Conservation (phyloP, 1,140 invertebrate genomes). For the Lasaia peninsularis region DNA sequence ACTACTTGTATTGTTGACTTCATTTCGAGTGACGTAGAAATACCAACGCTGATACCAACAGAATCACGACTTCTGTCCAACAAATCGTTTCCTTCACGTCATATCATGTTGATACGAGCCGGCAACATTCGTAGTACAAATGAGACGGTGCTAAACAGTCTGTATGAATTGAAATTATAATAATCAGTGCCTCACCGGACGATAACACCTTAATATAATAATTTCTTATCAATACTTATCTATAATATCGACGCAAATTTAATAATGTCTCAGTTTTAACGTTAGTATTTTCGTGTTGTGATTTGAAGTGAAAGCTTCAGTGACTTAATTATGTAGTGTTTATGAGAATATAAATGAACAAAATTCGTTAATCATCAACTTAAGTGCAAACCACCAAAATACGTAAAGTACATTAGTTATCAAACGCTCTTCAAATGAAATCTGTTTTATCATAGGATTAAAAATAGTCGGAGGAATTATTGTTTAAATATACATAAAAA, state of each 20-base stretch:
- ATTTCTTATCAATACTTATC: slow-evolving; percentile 44
- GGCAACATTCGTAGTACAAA: not conserved
- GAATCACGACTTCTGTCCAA: not conserved
- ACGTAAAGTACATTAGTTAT: slow-evolving; percentile 8
- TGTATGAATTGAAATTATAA: slow-evolving; percentile 20
- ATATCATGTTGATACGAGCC: not conserved
- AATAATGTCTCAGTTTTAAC: slow-evolving; percentile 32
- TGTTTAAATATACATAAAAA: not conserved
- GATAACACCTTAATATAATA: slow-evolving; percentile 43
- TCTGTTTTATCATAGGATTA: slow-evolving; percentile 9
- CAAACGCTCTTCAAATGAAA: slow-evolving; percentile 2
- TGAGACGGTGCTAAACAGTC: not conserved
- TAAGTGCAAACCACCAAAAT: not conserved
- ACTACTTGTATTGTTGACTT: not conserved
- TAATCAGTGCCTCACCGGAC: slow-evolving; percentile 44
- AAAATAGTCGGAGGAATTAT: not conserved
- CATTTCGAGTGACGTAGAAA: not conserved
- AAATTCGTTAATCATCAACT: not conserved
- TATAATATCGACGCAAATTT: slow-evolving; percentile 33
- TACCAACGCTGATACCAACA: not conserved
- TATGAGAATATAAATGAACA: not conserved
- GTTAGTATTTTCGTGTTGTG: slow-evolving; percentile 17
- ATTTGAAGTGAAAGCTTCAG: not conserved
- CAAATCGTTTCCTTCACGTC: slow-evolving; percentile 2
- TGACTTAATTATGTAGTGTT: not conserved